Conservation (phyloP, 1,140 invertebrate species). For the Drosophila baimaii region DNA sequence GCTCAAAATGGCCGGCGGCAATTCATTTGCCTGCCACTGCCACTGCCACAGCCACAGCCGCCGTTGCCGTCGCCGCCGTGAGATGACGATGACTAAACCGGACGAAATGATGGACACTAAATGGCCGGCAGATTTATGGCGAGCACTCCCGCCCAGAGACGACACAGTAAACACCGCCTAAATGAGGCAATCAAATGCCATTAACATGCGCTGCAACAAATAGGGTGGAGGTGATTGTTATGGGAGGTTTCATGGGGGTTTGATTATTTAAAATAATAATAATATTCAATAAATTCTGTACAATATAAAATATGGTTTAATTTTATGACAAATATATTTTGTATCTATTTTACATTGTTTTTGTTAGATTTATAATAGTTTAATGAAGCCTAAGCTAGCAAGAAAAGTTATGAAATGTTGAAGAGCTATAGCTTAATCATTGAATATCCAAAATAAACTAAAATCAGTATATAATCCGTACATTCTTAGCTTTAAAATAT, state of each 20-base stretch:
- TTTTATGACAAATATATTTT: not conserved
- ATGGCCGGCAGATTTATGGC: slow-evolving; percentile 79
- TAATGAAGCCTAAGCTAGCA: not conserved
- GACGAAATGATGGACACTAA: slow-evolving; percentile 77
- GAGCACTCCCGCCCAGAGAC: slow-evolving; percentile 51
- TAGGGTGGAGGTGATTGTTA: not conserved
- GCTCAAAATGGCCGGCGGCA: slow-evolving; percentile 71
- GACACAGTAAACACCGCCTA: slow-evolving; percentile 21
- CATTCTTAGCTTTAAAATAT: not conserved
- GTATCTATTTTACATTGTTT: not conserved
- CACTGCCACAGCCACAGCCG: slow-evolving; percentile 19
- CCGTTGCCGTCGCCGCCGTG: slow-evolving; percentile 5
- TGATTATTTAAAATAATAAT: not conserved
- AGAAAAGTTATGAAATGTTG: not conserved
- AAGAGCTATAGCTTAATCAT: not conserved
- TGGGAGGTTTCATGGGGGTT: not conserved
- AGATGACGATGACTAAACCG: slow-evolving; percentile 61
- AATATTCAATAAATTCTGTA: not conserved
- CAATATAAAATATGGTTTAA: not conserved
- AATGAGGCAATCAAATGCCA: not conserved
- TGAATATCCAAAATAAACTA: not conserved
- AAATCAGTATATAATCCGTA: too few relatives aligned
- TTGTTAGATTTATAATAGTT: not conserved
- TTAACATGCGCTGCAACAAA: not conserved
- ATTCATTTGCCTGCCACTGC: slow-evolving; percentile 71